phyloP scores from a whole-genome alignment of 2,797 vertebrate species.

The Atherinosoma microstoma region DNA sequence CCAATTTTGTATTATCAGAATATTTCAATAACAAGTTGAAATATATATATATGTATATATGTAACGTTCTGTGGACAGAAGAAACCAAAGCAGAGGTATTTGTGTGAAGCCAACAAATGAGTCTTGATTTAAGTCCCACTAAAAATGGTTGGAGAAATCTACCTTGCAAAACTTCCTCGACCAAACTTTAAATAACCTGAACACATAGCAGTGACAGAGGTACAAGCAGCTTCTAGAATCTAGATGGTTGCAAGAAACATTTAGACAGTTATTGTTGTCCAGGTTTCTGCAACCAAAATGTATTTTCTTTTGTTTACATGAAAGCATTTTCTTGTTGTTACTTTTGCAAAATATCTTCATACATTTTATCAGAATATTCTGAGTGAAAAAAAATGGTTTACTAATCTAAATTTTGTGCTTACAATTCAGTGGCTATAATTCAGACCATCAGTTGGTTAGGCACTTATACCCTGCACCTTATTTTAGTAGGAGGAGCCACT shows the following conservation, averaged over 20 bases:
- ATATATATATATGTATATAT: too few species aligned
- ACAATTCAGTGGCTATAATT: neutral
- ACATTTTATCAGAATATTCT: neutral
- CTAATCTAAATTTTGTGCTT: neutral
- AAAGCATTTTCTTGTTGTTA: neutral
- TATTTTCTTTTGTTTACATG: neutral
- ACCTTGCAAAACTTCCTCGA: neutral
- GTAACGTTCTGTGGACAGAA: neutral
- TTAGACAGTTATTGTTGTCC: neutral
- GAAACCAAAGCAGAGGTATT: neutral
- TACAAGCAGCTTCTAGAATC: neutral
- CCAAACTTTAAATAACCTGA: neutral
- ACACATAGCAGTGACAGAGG: neutral
- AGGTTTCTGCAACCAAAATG: neutral
- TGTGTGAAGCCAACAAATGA: neutral
- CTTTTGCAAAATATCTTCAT: neutral
- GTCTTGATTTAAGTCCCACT: neutral
- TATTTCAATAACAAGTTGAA: neutral
- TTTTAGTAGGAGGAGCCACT: neutral
- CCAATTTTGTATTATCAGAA: neutral
- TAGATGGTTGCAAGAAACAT: neutral
- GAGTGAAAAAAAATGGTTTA: neutral
- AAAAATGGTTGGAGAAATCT: neutral
- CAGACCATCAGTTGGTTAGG: neutral
- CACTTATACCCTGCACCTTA: neutral